phyloP scores from a whole-genome alignment of 2,888 invertebrate genomes.

The Myathropa florea region DNA sequence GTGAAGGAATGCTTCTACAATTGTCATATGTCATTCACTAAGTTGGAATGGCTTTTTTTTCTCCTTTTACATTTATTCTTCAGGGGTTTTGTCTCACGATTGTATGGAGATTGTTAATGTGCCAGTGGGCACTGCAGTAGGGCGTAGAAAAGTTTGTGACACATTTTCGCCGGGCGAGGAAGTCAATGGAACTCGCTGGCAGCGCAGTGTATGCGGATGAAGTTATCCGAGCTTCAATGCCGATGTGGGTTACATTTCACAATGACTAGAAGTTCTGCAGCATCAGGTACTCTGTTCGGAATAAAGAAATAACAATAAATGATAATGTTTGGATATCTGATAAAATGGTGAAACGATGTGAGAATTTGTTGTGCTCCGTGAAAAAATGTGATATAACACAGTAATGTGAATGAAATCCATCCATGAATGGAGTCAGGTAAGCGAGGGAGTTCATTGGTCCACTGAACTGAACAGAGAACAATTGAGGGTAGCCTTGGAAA shows the following conservation, averaged over 20 bases:
- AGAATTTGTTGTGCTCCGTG: no score
- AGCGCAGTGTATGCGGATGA: neutral
- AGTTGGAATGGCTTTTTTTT: neutral
- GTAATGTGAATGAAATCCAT: neutral
- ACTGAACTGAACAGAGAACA: neutral
- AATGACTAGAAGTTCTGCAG: constrained; percentile 20
- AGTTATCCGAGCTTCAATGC: neutral
- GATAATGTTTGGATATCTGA: neutral
- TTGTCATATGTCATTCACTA: constrained; percentile 47
- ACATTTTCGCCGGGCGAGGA: constrained; percentile 21
- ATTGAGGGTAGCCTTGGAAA: no score
- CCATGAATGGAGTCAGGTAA: neutral
- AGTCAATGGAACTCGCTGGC: constrained; percentile 34
- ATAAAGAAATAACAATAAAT: neutral
- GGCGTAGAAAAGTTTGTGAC: constrained; percentile 14
- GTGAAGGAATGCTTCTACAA: constrained; percentile 46
- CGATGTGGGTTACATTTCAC: constrained; percentile 43
- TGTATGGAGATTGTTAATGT: constrained; percentile 37
- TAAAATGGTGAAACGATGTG: neutral
- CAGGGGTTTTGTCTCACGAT: constrained; percentile 27
- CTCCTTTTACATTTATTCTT: constrained; percentile 9
- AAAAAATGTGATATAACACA: no score
- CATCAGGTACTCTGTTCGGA: neutral
- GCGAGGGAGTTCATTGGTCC: neutral
- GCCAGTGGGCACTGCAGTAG: neutral